Percentiles rank a stretch among this genome's conserved stretches.
phyloP scores from a whole-genome alignment of 2,797 vertebrate species.

The Oreortyx pictus region DNA sequence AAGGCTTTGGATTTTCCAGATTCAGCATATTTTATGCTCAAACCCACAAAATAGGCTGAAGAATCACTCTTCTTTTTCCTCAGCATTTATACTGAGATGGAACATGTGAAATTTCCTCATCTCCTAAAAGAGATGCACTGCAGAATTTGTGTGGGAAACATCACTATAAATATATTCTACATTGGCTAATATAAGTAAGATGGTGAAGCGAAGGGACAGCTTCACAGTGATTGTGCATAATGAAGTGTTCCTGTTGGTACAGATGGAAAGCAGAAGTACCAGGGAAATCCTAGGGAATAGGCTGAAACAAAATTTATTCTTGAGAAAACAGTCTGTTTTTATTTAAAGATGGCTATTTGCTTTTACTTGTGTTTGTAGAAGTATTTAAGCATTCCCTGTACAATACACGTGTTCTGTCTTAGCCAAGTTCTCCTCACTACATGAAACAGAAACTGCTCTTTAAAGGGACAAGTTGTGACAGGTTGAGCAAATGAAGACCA shows the following conservation, averaged over 20 bases:
- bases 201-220: not conserved
- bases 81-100: not conserved
- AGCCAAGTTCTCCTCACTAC: not conserved
- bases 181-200: not conserved
- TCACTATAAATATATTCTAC: not conserved
- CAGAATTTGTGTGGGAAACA: not conserved
- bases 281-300: not conserved
- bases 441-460: not conserved
- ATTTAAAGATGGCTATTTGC: not conserved
- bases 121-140: not conserved
- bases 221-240: not conserved
- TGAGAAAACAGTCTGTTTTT: not conserved
- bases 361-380: not conserved
- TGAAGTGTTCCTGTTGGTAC: accelerated
- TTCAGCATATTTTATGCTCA: not conserved
- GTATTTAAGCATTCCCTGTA: not conserved
- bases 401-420: not conserved
- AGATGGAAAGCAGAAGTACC: not conserved
- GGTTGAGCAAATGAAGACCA: not conserved
- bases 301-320: not conserved
- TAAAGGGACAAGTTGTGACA: not conserved
- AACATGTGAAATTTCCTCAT: not conserved
- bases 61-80: not conserved
- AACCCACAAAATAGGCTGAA: not conserved
- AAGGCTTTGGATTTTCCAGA: not conserved